Conservation (phyloP, 2,113 vertebrate species). For the Otolemur garnettii region DNA sequence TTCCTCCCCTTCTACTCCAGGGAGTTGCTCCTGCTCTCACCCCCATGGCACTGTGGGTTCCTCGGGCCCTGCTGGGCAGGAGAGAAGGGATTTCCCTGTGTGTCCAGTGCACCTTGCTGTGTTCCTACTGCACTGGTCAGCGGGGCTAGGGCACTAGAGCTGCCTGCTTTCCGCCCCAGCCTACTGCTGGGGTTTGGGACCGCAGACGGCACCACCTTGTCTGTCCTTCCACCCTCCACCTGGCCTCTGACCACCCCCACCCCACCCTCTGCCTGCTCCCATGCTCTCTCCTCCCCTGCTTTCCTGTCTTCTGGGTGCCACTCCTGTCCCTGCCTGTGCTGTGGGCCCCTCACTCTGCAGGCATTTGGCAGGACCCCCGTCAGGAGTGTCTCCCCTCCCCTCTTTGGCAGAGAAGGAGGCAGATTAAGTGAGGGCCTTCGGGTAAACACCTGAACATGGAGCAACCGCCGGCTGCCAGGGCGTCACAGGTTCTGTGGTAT, state of each 20-base stretch:
- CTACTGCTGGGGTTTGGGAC: background rate
- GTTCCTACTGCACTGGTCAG: background rate
- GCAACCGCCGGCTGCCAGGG: fast-evolving
- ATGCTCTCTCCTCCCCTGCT: background rate
- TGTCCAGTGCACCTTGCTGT: fast-evolving
- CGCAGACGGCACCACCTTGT: fast-evolving
- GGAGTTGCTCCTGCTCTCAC: no score
- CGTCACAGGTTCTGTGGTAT: fast-evolving
- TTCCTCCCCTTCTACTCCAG: background rate
- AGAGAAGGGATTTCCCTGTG: background rate
- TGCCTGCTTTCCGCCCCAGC: background rate
- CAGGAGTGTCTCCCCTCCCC: no score
- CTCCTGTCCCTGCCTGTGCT: fast-evolving
- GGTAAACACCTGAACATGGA: fast-evolving
- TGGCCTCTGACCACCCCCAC: background rate
- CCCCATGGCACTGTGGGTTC: background rate
- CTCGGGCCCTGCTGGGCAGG: fast-evolving
- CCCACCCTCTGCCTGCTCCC: fast-evolving
- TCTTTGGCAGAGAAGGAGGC: fast-evolving
- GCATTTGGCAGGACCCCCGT: background rate
- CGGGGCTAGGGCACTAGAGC: background rate
- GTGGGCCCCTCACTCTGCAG: background rate
- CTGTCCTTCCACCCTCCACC: fast-evolving
- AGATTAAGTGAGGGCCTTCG: fast-evolving
- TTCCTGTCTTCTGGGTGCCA: background rate